Percentiles rank a stretch among this genome's conserved stretches.
phyloP scores from a whole-genome alignment of 2,888 invertebrate species.

The Operophtera brumata region DNA sequence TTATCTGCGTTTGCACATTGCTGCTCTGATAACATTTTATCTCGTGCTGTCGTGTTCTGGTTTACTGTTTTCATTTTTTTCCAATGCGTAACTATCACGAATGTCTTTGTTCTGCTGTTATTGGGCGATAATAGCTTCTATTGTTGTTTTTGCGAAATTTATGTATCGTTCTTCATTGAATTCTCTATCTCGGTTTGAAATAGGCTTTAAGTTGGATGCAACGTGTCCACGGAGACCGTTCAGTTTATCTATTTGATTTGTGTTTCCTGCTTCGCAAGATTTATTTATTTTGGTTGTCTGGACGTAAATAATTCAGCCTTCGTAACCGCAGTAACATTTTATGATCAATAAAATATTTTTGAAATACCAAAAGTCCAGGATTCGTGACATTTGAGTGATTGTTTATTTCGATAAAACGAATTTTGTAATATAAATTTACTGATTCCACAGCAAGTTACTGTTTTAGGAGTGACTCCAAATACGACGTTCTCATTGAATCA shows the following conservation, averaged over 20 bases:
- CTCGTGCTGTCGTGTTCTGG: conserved; percentile 48
- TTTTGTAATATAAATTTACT: conserved; percentile 9
- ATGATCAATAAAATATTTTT: conserved; percentile 7
- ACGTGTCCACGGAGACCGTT: conserved; percentile 8
- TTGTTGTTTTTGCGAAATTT: conserved; percentile 27
- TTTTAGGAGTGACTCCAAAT: conserved; percentile 68
- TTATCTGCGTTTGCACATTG: conserved; percentile 37
- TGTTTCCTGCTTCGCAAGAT: conserved; percentile 29
- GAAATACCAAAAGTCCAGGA: conserved; percentile 2
- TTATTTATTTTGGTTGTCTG: conserved; percentile 17
- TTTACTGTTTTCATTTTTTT: conserved; percentile 43
- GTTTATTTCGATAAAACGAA: conserved; percentile 20
- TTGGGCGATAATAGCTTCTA: conserved; percentile 27
- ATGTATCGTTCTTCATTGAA: conserved; percentile 13
- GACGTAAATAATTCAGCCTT: conserved; percentile 22
- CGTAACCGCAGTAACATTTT: conserved; percentile 13
- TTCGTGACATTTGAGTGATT: conserved; percentile 13
- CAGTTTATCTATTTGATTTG: conserved; percentile 25
- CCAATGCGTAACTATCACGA: conserved; percentile 30
- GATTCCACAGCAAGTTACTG: conserved; percentile 44
- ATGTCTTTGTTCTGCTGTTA: conserved; percentile 38
- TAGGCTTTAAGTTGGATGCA: not conserved
- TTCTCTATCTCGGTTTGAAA: not conserved
- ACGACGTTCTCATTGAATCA: conserved; percentile 52
- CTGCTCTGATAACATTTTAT: conserved; percentile 49